phyloP scores from a whole-genome alignment of 2,888 invertebrate species.

The Anoplius nigerrimus region DNA sequence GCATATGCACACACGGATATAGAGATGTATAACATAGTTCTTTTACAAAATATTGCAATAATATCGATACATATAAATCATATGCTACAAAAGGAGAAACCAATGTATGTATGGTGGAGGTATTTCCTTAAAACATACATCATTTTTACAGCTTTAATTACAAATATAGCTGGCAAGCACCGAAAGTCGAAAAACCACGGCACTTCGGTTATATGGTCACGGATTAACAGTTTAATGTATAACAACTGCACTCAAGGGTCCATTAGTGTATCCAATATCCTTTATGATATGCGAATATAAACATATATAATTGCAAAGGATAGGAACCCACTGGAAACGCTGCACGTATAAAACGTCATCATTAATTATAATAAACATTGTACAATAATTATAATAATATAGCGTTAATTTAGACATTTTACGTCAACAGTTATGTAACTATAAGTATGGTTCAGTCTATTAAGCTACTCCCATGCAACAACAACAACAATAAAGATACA shows the following conservation, averaged over 20 bases:
- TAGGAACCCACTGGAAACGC: constrained; percentile 63
- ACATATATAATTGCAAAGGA: constrained; percentile 51
- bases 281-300: not conserved
- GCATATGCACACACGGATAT: not conserved
- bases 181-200: too few relatives aligned
- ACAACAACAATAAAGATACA: constrained; percentile 72
- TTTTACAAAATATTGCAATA: constrained; percentile 1
- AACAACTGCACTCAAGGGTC: too few relatives aligned
- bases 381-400: constrained; percentile 70
- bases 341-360: constrained; percentile 68
- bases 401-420: constrained; percentile 70
- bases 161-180: too few relatives aligned
- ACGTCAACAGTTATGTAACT: constrained; percentile 70
- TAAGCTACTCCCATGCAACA: constrained; percentile 73
- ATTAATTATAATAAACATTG: constrained; percentile 71
- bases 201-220: too few relatives aligned
- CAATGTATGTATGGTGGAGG: too few relatives aligned
- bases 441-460: constrained; percentile 71
- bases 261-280: not conserved
- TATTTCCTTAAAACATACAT: too few relatives aligned
- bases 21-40: constrained; percentile 12
- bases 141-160: too few relatives aligned
- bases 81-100: too few relatives aligned
- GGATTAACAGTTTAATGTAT: too few relatives aligned
- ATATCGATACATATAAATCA: not conserved